Evolutionary conservation across 1,140 invertebrate genomes (phyloP).

Genomic region (Brachionus koreanus): DNA sequence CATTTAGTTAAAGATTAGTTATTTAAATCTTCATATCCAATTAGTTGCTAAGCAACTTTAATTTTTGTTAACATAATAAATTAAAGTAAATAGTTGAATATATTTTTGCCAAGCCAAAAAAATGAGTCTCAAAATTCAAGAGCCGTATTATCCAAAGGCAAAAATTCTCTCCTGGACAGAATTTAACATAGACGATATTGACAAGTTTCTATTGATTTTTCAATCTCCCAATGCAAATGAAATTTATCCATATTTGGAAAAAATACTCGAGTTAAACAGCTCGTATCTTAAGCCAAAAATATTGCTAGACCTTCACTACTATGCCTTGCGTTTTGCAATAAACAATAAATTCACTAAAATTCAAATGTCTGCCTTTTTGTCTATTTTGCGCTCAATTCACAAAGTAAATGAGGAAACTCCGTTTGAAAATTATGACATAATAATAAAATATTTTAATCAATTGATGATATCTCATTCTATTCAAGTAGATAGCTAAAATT

Average conservation of each 20-base stretch:
- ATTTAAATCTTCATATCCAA: background rate
- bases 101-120: background rate
- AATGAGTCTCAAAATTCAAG: conserved; percentile 31
- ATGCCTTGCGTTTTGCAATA: conserved; percentile 25
- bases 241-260: conserved; percentile 22
- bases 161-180: conserved; percentile 37
- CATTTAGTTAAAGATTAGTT: background rate
- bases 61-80: background rate
- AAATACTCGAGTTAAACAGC: conserved; percentile 4
- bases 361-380: conserved; percentile 28
- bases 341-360: conserved; percentile 18
- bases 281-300: conserved; percentile 28
- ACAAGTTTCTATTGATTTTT: conserved; percentile 4
- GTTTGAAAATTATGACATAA: conserved; percentile 27
- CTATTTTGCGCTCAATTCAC: conserved; percentile 35
- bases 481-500: background rate
- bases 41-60: background rate
- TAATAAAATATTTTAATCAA: conserved; percentile 9
- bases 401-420: conserved; percentile 33
- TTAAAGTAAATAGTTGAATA: background rate
- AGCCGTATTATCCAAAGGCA: background rate
- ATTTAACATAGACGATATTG: conserved; percentile 22
- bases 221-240: background rate
- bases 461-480: conserved; percentile 36
- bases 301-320: conserved; percentile 31